phyloP scores from a whole-genome alignment of 2,113 vertebrate genomes.

The Trogon melanurus region DNA sequence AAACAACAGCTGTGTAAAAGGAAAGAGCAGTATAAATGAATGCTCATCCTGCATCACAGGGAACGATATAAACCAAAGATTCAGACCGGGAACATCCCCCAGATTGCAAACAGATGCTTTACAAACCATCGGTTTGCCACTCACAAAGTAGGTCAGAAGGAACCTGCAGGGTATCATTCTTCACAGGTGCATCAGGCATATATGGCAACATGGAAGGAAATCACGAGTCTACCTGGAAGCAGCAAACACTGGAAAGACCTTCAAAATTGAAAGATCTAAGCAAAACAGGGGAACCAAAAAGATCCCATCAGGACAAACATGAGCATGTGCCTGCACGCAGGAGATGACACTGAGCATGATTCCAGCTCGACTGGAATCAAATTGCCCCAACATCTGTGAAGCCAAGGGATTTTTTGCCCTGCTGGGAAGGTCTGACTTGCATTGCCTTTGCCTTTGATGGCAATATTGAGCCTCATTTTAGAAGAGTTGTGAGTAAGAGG shows the following conservation, averaged over 20 bases:
- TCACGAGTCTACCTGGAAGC: fast-evolving
- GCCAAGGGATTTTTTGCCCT: not conserved
- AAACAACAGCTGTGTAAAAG: conserved; percentile 73
- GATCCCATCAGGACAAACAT: not conserved
- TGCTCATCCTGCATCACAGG: conserved; percentile 49
- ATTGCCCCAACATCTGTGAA: not conserved
- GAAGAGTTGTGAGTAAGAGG: not conserved
- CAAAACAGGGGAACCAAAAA: not conserved
- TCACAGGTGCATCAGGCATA: not conserved
- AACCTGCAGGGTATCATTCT: not conserved
- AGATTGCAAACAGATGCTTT: conserved; percentile 34
- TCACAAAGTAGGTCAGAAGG: not conserved
- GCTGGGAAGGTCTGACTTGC: not conserved
- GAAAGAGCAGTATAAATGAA: conserved; percentile 65
- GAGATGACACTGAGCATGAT: not conserved
- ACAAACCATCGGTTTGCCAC: not conserved
- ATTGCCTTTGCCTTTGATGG: conserved; percentile 14
- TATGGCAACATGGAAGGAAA: not conserved
- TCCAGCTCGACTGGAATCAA: not conserved
- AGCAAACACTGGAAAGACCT: not conserved
- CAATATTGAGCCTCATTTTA: conserved; percentile 30
- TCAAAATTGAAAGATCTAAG: not conserved
- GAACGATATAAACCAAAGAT: not conserved
- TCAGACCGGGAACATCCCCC: conserved; percentile 43
- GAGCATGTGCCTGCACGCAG: not conserved